Evolutionary conservation across 2,797 vertebrate species (phyloP).

Genomic region (Poeciliopsis gracilis): DNA sequence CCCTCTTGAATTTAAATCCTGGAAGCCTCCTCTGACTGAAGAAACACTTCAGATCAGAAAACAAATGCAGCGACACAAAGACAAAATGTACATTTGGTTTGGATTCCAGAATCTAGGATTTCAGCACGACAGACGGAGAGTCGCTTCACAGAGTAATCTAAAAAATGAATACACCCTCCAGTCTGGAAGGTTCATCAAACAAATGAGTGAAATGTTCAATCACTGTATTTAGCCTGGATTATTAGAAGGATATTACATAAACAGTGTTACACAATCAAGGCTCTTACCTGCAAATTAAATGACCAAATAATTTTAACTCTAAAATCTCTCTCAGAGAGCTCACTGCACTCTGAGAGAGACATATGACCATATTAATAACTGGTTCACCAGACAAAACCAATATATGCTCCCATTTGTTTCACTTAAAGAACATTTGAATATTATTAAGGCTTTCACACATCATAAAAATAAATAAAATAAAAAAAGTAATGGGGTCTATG

Average conservation of each 20-base stretch:
- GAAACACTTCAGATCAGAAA: not conserved
- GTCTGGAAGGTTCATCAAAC: not conserved
- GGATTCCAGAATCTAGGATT: not conserved
- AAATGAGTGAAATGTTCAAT: not conserved
- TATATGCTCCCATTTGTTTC: not conserved
- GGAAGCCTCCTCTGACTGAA: not conserved
- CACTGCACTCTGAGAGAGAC: not conserved
- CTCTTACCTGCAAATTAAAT: not conserved
- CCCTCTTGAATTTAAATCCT: not conserved
- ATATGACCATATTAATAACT: not conserved
- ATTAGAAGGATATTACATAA: not conserved
- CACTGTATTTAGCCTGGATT: not conserved
- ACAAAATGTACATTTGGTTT: not conserved
- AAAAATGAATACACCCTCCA: not conserved
- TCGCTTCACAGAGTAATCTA: not conserved
- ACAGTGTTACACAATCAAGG: constrained; percentile 3
- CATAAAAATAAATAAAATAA: not conserved
- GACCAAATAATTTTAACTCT: not conserved
- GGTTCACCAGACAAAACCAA: not conserved
- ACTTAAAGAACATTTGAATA: not conserved
- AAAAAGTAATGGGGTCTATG: not conserved
- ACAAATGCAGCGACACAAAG: not conserved
- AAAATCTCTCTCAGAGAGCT: not conserved
- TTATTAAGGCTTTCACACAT: not conserved
- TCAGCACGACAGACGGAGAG: not conserved